phyloP scores from a whole-genome alignment of 1,140 invertebrate genomes.

The Bombyx mori region ASM3026992v2 NC_085121.1:5445501-5446000 shows the following conservation, averaged over 20 bases:
- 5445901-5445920: background rate
- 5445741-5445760: no score
- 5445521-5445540: conserved; percentile 43
- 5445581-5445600: conserved; percentile 83
- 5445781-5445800: conserved; percentile 73
- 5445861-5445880: conserved; percentile 81
- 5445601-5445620: conserved; percentile 88
- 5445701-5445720: background rate
- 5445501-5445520: background rate
- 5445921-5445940: no score
- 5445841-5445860: conserved; percentile 84
- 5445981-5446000: no score
- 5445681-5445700: conserved; percentile 17
- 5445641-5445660: conserved; percentile 76
- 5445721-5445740: no score
- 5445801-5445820: conserved; percentile 78
- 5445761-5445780: no score
- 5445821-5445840: conserved; percentile 75
- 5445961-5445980: no score
- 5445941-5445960: no score
- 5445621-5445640: conserved; percentile 81
- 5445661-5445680: conserved; percentile 76
- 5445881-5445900: conserved; percentile 72
- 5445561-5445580: conserved; percentile 84
- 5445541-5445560: conserved; percentile 85